Base-by-base conservation (phyloP, 2,888 invertebrate species). In the Ommatoiulus sabulosus region DNA sequence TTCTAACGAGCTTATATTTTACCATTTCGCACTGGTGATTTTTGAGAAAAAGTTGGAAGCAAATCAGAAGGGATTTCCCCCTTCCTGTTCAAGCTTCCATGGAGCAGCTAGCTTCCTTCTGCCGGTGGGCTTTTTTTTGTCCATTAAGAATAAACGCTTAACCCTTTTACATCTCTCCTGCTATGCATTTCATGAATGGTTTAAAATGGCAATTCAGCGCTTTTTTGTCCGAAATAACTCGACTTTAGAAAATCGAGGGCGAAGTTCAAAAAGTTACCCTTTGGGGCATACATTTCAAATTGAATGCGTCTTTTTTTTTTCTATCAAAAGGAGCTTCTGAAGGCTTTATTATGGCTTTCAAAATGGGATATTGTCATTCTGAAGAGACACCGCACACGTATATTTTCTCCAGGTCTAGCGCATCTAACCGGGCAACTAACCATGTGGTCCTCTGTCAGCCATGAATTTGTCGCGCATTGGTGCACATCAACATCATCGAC, bases 221-320 rank as follows among this genome's bases (percentile, higher is more conserved):
- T 72, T 72, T 72, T 72, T 72, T 72, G 72, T 72, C 72, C 20
- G 72, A 72, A 72, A 72, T 72, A 72, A 72, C 72, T 72, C 72
- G 24, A 72, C 72, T 72, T 72, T 24, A 72, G 72, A 72, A 72
- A 72, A 72, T 72, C 72, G 72, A 17, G 72, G 72, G 72, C 72
- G 24, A 72, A 72, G 72, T 72, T 72, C 24, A 72, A 72, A 72
- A 72, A 20, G 72, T 72, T 72, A 72, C 72, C 72, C 72, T 72
- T 24, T 20, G 72, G 72, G 72, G 72, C 72, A 72, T 72, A 24
- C 72, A 72, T 72, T 72, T 72, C 20, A 4, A 72, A 72, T 72
- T 72, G n/a, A 72, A 72, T 72, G 72, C n/a, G 24, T 6, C 24
- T 7, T 3, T 72, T 72, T 52, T 15, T 17, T 24, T 52, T 52